These are phyloP conservation scores for Agrenia bidenticulata DNA, from an alignment of 2,888 invertebrate species.

Conservation along the genomic window DNA sequence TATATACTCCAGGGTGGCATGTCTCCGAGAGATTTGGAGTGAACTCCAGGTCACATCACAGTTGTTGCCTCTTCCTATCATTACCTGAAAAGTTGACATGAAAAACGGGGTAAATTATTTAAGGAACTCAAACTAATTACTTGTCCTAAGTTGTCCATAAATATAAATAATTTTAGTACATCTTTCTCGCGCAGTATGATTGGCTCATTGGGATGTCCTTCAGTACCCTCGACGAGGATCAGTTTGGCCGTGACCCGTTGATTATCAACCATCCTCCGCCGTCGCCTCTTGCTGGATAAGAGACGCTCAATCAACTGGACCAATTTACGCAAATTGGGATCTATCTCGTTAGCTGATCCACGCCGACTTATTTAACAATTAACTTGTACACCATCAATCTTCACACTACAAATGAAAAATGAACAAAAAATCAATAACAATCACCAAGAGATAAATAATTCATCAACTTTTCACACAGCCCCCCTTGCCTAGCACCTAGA, in stretches of 20 bases:
- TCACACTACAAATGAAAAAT: neutral
- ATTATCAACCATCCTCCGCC: slow-evolving; percentile 20
- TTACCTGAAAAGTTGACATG: neutral
- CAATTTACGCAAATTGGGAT: slow-evolving; percentile 39
- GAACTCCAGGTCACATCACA: slow-evolving; percentile 43
- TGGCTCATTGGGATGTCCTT: slow-evolving; percentile 24
- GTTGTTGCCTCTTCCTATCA: slow-evolving; percentile 40
- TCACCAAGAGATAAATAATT: neutral
- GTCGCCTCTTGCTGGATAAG: slow-evolving; percentile 29
- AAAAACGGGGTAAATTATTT: neutral
- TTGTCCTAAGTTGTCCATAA: no score
- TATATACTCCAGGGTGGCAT: slow-evolving; percentile 40
- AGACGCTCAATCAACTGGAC: slow-evolving; percentile 40
- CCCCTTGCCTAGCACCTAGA: no score
- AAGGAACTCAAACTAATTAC: no score
- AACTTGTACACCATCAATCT: neutral
- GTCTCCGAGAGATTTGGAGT: slow-evolving; percentile 43
- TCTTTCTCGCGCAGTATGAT: slow-evolving; percentile 21
- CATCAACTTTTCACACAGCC: neutral
- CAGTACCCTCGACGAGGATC: slow-evolving; percentile 31
- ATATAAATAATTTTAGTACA: no score
- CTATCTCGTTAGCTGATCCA: slow-evolving; percentile 35
- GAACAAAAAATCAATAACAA: neutral
- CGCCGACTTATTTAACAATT: neutral
- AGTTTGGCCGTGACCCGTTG: slow-evolving; percentile 33